These are phyloP conservation scores for Strix occidentalis DNA, from an alignment of 2,797 vertebrate species.

Conservation along the genomic window DNA sequence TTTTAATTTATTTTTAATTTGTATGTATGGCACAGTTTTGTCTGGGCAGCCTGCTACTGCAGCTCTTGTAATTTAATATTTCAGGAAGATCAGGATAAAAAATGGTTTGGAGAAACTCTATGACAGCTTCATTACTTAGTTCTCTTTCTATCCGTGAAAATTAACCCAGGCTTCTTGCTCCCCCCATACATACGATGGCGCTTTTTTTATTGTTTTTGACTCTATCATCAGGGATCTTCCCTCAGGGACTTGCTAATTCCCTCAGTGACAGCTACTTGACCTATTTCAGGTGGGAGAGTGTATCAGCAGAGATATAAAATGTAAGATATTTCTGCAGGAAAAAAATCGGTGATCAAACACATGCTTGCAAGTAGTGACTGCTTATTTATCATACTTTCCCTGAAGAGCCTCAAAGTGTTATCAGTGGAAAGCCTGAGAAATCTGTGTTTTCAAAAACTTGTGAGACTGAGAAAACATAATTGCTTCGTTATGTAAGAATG, in stretches of 20 bases:
- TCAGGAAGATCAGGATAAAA: conserved; percentile 38
- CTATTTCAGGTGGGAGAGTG: not conserved
- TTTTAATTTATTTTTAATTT: conserved; percentile 48
- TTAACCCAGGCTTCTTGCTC: not conserved
- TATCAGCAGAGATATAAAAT: not conserved
- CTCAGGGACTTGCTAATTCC: not conserved
- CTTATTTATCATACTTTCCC: conserved; percentile 23
- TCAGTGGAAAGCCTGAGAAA: conserved; percentile 3
- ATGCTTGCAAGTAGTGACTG: not conserved
- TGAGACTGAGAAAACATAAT: conserved; percentile 41
- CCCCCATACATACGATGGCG: not conserved
- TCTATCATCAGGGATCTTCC: not conserved
- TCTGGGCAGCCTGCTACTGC: not conserved
- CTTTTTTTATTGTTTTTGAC: not conserved
- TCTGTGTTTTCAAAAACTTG: conserved; percentile 37
- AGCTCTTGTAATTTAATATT: conserved; percentile 8
- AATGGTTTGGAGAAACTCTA: not conserved
- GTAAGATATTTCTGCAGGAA: not conserved
- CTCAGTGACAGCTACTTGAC: not conserved
- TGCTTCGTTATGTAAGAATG: not conserved
- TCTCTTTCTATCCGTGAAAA: not conserved
- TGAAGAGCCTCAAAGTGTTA: not conserved
- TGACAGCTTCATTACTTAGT: not conserved
- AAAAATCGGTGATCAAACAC: not conserved
- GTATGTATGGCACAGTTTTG: not conserved